Evolutionary conservation across 2,888 invertebrate species (phyloP).

Genomic region (Steinernema carpocapsae): DNA sequence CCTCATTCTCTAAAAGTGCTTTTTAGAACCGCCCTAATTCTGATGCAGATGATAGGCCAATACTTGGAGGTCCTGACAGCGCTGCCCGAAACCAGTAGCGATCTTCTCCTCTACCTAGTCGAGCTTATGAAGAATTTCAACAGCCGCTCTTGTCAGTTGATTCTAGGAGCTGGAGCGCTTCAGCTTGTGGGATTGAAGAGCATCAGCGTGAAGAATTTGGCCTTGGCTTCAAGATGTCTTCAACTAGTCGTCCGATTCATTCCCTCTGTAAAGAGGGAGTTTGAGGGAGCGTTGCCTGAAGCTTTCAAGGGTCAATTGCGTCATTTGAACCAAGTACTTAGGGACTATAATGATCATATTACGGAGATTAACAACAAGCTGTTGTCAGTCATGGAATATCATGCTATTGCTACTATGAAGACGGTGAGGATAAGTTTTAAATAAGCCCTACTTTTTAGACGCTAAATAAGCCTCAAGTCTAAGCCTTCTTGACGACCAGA

Average conservation of each 20-base stretch:
- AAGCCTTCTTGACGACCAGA: no score
- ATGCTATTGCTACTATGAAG: slow-evolving; percentile 80
- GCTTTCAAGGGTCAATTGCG: slow-evolving; percentile 55
- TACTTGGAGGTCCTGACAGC: slow-evolving; percentile 85
- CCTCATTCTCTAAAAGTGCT: neutral
- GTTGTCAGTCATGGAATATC: slow-evolving; percentile 84
- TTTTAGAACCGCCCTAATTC: slow-evolving; percentile 79
- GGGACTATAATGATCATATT: slow-evolving; percentile 79
- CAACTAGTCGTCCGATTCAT: slow-evolving; percentile 74
- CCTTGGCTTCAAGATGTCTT: slow-evolving; percentile 70
- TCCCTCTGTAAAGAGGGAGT: slow-evolving; percentile 53
- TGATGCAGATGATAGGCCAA: slow-evolving; percentile 87
- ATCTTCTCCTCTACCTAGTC: slow-evolving; percentile 72
- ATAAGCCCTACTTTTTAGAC: no score
- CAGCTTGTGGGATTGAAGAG: slow-evolving; percentile 85
- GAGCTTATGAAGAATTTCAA: slow-evolving; percentile 73
- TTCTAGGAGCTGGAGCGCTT: slow-evolving; percentile 93
- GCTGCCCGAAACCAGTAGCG: slow-evolving; percentile 73
- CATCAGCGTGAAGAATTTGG: slow-evolving; percentile 85
- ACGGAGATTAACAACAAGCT: slow-evolving; percentile 90
- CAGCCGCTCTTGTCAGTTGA: slow-evolving; percentile 80
- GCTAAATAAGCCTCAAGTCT: no score
- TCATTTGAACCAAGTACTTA: slow-evolving; percentile 59
- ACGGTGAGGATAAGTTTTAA: slow-evolving; percentile 68
- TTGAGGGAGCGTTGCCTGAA: slow-evolving; percentile 50